Evolutionary conservation across 2,113 vertebrate species (phyloP).

Genomic region (Neomonachus schauinslandi): DNA sequence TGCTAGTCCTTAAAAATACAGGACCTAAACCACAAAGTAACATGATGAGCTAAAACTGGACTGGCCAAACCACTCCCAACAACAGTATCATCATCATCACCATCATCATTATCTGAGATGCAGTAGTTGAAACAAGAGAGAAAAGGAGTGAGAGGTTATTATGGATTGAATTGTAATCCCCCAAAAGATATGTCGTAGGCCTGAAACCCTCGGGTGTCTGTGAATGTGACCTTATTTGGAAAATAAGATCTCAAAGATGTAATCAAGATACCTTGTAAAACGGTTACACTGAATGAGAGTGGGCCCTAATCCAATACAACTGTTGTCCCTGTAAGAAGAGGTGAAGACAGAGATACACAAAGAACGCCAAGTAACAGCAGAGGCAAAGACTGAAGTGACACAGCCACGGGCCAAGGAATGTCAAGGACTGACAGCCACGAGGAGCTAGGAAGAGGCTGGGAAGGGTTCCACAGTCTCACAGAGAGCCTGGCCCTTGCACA

Average conservation of each 20-base stretch:
- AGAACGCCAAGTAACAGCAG: neutral
- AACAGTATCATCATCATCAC: neutral
- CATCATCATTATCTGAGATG: neutral
- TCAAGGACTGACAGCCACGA: neutral
- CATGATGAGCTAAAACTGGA: constrained; percentile 16
- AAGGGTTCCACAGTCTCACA: neutral
- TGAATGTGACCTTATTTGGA: constrained; percentile 22
- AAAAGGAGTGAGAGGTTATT: neutral
- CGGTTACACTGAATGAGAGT: neutral
- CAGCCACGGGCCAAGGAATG: neutral
- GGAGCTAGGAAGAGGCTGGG: neutral
- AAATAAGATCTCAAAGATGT: constrained; percentile 1
- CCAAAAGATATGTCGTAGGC: neutral
- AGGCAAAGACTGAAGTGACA: neutral
- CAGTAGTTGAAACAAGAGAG: neutral
- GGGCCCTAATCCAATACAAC: neutral
- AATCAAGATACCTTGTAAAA: neutral
- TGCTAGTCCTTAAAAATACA: constrained; percentile 44
- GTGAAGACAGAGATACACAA: neutral
- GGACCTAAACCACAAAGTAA: neutral
- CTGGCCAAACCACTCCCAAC: neutral
- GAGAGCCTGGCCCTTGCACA: neutral
- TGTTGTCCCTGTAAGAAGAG: neutral
- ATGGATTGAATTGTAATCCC: neutral
- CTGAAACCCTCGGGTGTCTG: neutral